Evolutionary conservation across 1,140 invertebrate species (phyloP), one percentile per base, ranked within the genome.

Genomic region (Drosophila lacteicornis): DNA sequence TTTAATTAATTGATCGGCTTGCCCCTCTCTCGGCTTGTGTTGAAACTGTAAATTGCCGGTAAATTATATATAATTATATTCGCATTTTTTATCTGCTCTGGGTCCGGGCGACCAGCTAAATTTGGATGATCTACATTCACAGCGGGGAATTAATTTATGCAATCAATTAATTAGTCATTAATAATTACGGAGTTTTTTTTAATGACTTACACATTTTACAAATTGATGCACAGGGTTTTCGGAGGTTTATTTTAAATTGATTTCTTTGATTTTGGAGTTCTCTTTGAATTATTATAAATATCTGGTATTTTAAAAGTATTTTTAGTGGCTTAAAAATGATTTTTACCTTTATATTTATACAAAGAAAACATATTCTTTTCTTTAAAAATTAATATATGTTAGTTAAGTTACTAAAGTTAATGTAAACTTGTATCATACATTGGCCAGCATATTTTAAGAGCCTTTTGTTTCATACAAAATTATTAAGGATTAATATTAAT

Each of bases 11-110:
- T 90, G 75, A 84, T 63, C 69, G 57, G 40, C 57, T 60, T 51
- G 9, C 25, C 30, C 27, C 51, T 8, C 11, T 33, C 19, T 12
- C 17, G 12, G 17, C 40, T 58, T 68, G 71, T 75, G 78, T 80
- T 88, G 73, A 88, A 78, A 75, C 82, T 67, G 73, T 83, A 74
- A 87, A 82, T 68, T 50, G 55, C 58, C 27, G 49, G 43, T 40
- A 66, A 88, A 84, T 88, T 84, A 84, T 68, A 84, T 81, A 55
- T 90, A 84, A 88, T 88, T 88, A 88, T 71, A 84, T 87, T 81
- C 77, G 69, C 81, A 84, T 88, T 87, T 84, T 83, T 88, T 80
- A 78, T 84, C 53, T 27, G 2, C n/a, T 4, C 33, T 4, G 9
- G 6, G 36, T 13, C 12, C 15, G 33, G 47, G 42, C 58, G 17